phyloP scores from a whole-genome alignment of 2,113 vertebrate genomes.

The Andinoacara biseriatus region DNA sequence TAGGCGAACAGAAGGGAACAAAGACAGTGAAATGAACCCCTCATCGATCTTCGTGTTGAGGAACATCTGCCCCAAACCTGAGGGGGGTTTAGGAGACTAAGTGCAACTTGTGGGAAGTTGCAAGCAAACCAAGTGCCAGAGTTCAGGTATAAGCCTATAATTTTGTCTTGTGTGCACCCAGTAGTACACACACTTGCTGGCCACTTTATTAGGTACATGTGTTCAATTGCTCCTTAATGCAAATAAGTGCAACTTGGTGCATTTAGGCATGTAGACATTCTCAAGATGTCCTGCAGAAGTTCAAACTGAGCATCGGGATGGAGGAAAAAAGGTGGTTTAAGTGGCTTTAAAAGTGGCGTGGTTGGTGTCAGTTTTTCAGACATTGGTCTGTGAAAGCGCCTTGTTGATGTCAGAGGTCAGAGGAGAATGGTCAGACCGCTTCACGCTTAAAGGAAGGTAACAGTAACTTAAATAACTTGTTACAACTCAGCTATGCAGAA shows the following conservation, averaged over 20 bases:
- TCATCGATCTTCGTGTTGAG: slow-evolving; percentile 67
- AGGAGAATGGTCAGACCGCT: background rate
- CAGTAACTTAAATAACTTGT: background rate
- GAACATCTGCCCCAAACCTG: slow-evolving; percentile 73
- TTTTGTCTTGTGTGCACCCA: background rate
- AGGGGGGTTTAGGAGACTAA: slow-evolving; percentile 32
- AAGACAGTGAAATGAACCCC: slow-evolving; percentile 62
- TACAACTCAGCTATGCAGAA: background rate
- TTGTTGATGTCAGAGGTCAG: background rate
- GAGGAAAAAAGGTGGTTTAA: background rate
- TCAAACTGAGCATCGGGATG: background rate
- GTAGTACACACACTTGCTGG: background rate
- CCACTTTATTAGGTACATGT: background rate
- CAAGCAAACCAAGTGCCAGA: slow-evolving; percentile 29
- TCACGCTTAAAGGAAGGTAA: background rate
- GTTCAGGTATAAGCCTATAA: slow-evolving; percentile 16
- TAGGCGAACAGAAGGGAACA: slow-evolving; percentile 70
- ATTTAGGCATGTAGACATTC: background rate
- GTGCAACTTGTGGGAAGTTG: slow-evolving; percentile 30
- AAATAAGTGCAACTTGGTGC: background rate
- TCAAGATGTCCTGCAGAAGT: background rate
- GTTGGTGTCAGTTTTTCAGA: background rate
- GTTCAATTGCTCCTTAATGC: background rate
- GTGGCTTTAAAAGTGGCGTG: fast-evolving
- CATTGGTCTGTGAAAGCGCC: background rate